Conservation (phyloP, 2,888 invertebrate genomes). For the Steinernema hermaphroditum region DNA sequence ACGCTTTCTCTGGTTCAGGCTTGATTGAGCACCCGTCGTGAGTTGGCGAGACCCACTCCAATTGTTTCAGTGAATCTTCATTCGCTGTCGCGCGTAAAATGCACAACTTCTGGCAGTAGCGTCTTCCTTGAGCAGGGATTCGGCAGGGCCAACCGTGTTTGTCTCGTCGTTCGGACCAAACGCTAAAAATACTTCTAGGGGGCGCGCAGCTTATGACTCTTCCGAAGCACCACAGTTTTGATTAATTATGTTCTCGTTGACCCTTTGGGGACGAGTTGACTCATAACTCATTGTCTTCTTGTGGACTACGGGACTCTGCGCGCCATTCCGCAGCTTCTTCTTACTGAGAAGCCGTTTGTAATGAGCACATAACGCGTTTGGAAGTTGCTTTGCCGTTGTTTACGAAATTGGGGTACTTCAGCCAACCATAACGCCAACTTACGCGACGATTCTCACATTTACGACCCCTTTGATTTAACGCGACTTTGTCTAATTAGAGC, state of each 20-base stretch:
- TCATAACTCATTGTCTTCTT: constrained; percentile 28
- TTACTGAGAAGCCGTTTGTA: not conserved
- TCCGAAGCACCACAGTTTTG: constrained; percentile 11
- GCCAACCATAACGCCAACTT: not conserved
- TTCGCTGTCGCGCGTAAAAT: not conserved
- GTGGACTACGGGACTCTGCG: too few species aligned
- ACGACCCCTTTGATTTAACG: constrained; percentile 8
- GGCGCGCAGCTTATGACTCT: too few species aligned
- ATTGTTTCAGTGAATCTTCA: constrained; percentile 25
- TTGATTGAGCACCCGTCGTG: constrained; percentile 20
- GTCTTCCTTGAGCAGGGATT: too few species aligned
- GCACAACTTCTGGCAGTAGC: constrained; percentile 13
- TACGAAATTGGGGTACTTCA: constrained; percentile 4
- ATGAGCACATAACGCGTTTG: not conserved
- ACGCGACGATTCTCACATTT: constrained; percentile 24
- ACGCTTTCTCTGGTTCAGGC: constrained; percentile 27
- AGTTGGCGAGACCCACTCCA: not conserved
- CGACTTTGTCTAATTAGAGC: not conserved
- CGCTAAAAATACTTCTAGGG: too few species aligned
- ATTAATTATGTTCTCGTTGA: constrained; percentile 22
- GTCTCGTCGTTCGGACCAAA: too few species aligned
- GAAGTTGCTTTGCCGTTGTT: not conserved
- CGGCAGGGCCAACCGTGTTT: too few species aligned
- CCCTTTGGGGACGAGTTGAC: constrained; percentile 17
- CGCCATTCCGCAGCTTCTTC: not conserved